A percentile compares a stretch with the other conserved stretches of the same genome.
phyloP scores from a whole-genome alignment of 2,113 vertebrate species.

The Labeo rohita region DNA sequence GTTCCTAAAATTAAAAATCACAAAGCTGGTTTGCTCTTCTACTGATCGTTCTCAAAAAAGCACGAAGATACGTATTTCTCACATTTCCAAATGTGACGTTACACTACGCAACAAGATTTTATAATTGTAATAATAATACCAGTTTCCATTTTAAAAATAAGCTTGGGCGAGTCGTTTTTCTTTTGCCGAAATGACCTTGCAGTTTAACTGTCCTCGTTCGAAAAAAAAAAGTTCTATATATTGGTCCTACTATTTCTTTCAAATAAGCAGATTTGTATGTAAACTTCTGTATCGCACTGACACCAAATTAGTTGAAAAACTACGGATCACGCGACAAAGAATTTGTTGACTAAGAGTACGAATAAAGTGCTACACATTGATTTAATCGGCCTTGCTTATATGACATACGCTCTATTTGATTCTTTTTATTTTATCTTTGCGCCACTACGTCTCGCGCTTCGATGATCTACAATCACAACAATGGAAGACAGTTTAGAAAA shows the following conservation, averaged over 20 bases:
- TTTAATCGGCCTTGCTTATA: slow-evolving; percentile 43
- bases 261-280: slow-evolving; percentile 45
- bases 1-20: background rate
- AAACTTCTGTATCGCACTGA: slow-evolving; percentile 47
- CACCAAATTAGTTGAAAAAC: background rate
- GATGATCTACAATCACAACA: slow-evolving; percentile 44
- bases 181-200: slow-evolving; percentile 43
- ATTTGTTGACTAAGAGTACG: slow-evolving; percentile 58
- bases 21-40: slow-evolving; percentile 34
- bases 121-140: background rate
- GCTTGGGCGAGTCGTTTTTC: background rate
- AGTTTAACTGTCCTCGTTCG: slow-evolving; percentile 23
- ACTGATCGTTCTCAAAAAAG: background rate
- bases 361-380: slow-evolving; percentile 68
- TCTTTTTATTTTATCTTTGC: background rate
- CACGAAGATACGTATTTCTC: background rate
- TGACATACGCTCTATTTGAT: background rate
- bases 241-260: slow-evolving; percentile 49
- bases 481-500: slow-evolving; percentile 65
- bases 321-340: slow-evolving; percentile 25
- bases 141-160: background rate
- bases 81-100: background rate
- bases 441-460: slow-evolving; percentile 32
- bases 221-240: background rate
- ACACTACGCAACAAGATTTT: background rate